Percentiles rank a stretch among this genome's conserved stretches.
Evolutionary conservation across 2,888 invertebrate species (phyloP).

Genomic region (Papilio protenor): DNA sequence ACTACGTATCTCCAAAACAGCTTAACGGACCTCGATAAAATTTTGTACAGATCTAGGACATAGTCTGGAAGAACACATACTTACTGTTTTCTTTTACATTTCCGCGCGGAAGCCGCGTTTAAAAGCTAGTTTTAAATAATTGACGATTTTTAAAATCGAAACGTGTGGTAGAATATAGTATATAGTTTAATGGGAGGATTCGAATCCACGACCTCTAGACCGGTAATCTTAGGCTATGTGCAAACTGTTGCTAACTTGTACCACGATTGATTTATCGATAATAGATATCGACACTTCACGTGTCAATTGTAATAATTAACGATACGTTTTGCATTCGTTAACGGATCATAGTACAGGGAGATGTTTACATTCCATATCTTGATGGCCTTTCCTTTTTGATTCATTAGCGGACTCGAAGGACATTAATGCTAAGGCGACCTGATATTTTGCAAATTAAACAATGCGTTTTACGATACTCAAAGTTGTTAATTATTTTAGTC

Average conservation of each 20-base stretch:
- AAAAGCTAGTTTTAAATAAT: no score
- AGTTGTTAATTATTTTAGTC: constrained; percentile 24
- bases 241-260: neutral
- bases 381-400: constrained; percentile 16
- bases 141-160: no score
- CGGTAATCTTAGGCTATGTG: neutral
- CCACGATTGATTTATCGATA: neutral
- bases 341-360: neutral
- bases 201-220: neutral
- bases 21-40: no score
- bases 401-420: constrained; percentile 11
- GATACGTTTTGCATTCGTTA: neutral
- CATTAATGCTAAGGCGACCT: neutral
- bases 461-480: neutral
- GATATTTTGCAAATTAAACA: constrained; percentile 17
- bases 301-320: neutral
- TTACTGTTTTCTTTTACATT: no score
- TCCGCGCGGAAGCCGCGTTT: no score
- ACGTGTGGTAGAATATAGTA: neutral
- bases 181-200: neutral
- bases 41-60: no score
- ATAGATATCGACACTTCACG: neutral
- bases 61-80: no score
- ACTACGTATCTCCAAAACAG: no score
- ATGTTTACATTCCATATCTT: neutral